Conservation (phyloP, 2,888 invertebrate genomes). For the Cephus nigrinus region DNA sequence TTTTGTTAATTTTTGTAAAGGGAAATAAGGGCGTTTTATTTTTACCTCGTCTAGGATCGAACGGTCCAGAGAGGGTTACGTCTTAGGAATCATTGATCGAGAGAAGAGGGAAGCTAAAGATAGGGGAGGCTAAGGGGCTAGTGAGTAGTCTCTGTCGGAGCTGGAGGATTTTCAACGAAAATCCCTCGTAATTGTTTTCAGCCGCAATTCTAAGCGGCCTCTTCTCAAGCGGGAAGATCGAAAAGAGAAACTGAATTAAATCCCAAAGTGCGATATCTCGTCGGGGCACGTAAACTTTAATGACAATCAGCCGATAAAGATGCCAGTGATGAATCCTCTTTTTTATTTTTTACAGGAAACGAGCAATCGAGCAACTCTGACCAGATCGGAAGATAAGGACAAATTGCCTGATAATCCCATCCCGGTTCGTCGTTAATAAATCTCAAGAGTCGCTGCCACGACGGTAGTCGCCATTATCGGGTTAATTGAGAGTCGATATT, state of each 20-base stretch:
- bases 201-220: neutral
- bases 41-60: no score
- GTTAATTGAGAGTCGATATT: neutral
- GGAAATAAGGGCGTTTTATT: no score
- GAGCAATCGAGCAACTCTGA: neutral
- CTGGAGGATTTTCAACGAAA: neutral
- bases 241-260: neutral
- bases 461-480: neutral
- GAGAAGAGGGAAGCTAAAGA: neutral
- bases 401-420: neutral
- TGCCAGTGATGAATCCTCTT: neutral
- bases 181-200: neutral
- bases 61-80: neutral
- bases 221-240: neutral
- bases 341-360: neutral
- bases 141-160: neutral
- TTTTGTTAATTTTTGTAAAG: no score
- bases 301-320: neutral
- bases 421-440: neutral
- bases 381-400: neutral
- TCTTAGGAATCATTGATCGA: neutral
- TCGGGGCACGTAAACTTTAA: neutral
- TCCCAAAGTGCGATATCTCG: neutral
- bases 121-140: neutral
- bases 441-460: neutral